Evolutionary conservation across 2,888 invertebrate genomes (phyloP).

Genomic region (Pristionchus mayeri): DNA sequence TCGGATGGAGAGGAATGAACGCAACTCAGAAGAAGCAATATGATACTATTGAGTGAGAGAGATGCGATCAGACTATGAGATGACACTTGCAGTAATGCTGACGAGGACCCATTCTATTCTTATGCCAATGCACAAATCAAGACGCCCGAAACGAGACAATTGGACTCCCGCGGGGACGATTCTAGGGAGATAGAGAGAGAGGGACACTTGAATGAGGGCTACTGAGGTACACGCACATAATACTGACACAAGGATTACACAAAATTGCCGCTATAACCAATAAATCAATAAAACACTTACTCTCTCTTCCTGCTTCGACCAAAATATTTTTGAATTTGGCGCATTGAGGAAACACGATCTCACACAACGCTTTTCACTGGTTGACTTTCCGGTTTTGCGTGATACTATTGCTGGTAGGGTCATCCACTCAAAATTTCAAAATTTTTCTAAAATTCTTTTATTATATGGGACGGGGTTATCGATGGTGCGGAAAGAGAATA

Average conservation of each 20-base stretch:
- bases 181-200: neutral
- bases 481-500: too few species aligned
- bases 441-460: too few species aligned
- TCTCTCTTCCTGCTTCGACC: too few species aligned
- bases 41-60: slow-evolving; percentile 42
- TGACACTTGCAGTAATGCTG: slow-evolving; percentile 42
- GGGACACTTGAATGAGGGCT: neutral
- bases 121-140: slow-evolving; percentile 49
- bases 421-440: too few species aligned
- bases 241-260: neutral
- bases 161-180: slow-evolving; percentile 13
- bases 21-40: slow-evolving; percentile 45
- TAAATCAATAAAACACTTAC: too few species aligned
- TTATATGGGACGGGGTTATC: too few species aligned
- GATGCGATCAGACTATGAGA: neutral
- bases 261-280: too few species aligned
- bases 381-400: too few species aligned
- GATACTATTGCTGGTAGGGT: too few species aligned
- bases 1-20: slow-evolving; percentile 43
- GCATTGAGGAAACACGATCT: too few species aligned
- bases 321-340: too few species aligned
- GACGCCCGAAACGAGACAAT: slow-evolving; percentile 40
- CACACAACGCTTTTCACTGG: too few species aligned
- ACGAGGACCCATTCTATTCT: slow-evolving; percentile 39
- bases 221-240: neutral